Base-by-base conservation (phyloP, 2,797 vertebrate species). In the Enteromius radiatus region DNA sequence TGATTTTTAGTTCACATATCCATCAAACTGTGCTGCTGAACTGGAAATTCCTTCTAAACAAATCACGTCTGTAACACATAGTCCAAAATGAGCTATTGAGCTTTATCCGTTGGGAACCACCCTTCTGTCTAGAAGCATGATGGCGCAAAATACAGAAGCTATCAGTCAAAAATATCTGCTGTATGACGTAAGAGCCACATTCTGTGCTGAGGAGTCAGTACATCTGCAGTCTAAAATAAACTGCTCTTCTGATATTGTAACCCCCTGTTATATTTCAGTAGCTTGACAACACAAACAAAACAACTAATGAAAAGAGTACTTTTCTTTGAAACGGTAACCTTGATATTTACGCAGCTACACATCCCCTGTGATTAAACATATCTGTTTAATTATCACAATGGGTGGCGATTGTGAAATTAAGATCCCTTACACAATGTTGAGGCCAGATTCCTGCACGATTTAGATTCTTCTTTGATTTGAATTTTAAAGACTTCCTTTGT, bases 1-100 rank as follows among this genome's bases (percentile, higher is more conserved):
- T 75, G 43, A 41, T 73, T 33, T 76, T 61, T 38, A n/a, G 64
- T 77, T 83, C 82, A 67, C 63, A 79, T 77, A 47, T 69, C 67
- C 81, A 61, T 82, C 56, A 81, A 63, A 64, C 41, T 36, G 54
- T 61, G 21, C 41, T 26, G 28, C 67, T 45, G 63, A 86, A 71
- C 68, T 76, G 78, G 21, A 65, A 82, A 74, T 56, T 56, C 70
- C 11, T 74, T 65, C 36, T 21, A 64, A 81, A 75, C 61, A 52
- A 81, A 75, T 81, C 47, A 65, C 0, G 56, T 43, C 70, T 56
- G 45, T 67, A 10, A 47, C 33, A 67, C 80, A 67, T 28, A n/a
- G 54, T 28, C 19, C 17, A 54, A 81, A 75, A 75, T 67, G 45
- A 21, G 36, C 52, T 11, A 17, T 41, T 28, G 23, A 63, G 52